Percentiles rank a stretch among this genome's conserved stretches.
phyloP scores from a whole-genome alignment of 1,140 invertebrate species.

The Plutomurus gul region DNA sequence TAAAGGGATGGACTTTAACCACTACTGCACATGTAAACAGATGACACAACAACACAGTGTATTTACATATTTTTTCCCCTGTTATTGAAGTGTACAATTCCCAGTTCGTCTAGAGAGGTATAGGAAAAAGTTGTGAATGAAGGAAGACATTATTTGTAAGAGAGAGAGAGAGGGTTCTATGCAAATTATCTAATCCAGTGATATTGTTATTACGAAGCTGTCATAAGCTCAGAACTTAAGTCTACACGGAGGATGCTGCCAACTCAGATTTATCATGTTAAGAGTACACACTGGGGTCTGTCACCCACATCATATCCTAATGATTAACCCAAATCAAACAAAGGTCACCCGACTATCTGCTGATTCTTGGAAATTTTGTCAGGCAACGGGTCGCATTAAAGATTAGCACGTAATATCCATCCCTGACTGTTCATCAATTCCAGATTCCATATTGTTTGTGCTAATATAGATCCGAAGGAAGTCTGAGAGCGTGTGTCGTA shows the following conservation, averaged over 20 bases:
- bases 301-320: constrained; percentile 24
- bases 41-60: too few relatives aligned
- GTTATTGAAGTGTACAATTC: too few relatives aligned
- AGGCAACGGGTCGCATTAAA: constrained; percentile 2
- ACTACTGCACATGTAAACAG: too few relatives aligned
- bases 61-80: background rate
- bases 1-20: too few relatives aligned
- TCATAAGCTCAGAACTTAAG: too few relatives aligned
- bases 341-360: constrained; percentile 36
- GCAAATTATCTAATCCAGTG: background rate
- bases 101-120: background rate
- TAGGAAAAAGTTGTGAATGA: background rate
- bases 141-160: background rate
- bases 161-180: background rate
- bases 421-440: constrained; percentile 47
- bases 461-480: background rate
- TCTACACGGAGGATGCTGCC: too few relatives aligned
- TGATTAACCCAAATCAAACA: constrained; percentile 1
- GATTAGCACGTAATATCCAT: constrained; percentile 47
- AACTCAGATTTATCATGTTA: too few relatives aligned
- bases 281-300: too few relatives aligned
- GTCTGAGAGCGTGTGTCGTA: background rate
- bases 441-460: constrained; percentile 47
- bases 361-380: background rate
- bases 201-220: background rate